Conservation (phyloP, 2,113 vertebrate species). For the Phrynocephalus versicolor region DNA sequence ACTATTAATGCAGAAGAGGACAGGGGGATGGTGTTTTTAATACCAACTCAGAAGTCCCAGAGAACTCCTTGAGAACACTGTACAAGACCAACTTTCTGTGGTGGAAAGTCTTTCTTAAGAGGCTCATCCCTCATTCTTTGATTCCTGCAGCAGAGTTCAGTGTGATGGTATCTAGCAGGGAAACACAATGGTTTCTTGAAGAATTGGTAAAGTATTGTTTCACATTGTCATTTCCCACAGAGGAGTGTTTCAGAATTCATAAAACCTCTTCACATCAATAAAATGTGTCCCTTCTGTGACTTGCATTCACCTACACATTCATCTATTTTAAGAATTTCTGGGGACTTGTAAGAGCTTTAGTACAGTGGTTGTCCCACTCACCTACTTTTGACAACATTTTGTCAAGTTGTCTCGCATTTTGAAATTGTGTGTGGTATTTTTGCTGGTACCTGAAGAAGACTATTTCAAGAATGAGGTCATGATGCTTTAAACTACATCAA, state of each 20-base stretch:
- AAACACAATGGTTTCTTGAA: background rate
- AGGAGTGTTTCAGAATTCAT: background rate
- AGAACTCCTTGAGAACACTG: background rate
- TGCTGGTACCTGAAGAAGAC: conserved; percentile 5
- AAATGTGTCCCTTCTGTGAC: conserved; percentile 6
- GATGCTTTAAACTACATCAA: background rate
- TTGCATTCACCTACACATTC: background rate
- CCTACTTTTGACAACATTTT: conserved; percentile 3
- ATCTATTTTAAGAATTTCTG: conserved; percentile 31
- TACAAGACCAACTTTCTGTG: background rate
- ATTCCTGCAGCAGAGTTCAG: background rate
- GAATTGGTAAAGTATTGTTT: conserved; percentile 16
- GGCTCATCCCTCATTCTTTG: background rate
- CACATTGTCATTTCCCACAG: background rate
- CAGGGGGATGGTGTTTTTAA: background rate
- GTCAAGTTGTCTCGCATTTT: conserved; percentile 20
- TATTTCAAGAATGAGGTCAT: background rate
- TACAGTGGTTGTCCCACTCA: conserved; percentile 15
- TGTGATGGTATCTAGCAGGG: conserved; percentile 13
- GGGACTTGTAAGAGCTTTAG: background rate
- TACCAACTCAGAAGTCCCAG: background rate
- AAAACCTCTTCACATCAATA: background rate
- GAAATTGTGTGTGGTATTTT: background rate
- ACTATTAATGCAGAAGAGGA: background rate
- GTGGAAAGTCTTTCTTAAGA: conserved; percentile 7